Base-by-base conservation (phyloP, 2,113 vertebrate species). In the Theristicus caerulescens region DNA sequence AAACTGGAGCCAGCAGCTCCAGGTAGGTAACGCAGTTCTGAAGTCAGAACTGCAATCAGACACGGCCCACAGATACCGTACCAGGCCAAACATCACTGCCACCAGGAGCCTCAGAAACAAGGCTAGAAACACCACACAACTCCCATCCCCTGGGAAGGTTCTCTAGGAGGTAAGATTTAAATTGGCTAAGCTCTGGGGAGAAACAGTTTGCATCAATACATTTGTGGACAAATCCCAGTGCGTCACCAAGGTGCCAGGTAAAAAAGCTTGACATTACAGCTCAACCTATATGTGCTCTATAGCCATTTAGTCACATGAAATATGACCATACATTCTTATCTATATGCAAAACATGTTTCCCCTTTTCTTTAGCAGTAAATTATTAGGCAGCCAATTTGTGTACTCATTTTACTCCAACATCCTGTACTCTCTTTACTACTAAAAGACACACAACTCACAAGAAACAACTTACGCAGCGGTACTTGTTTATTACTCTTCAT, bases 131-230 rank as follows among this genome's bases (percentile, higher is more conserved):
- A 83, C 18, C 24, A 38, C 62, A 82, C 69, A 91, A 51, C 44
- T 95, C 52, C 36, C 16, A 71, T 84, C 74, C 72, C 86, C 34
- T 25, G 89, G 88, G 89, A 78, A 55, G 24, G 32, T 86, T 95
- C 81, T 89, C 78, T 36, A 92, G 40, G 19, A 96, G 47, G 61
- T 47, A 79, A 95, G 89, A 76, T 93, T 88, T 72, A 95, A 82
- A 96, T 52, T 90, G 62, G 80, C 83, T 93, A 59, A 71, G 64
- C 36, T 96, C 97, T 96, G 82, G 58, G 44, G 69, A 83, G 38
- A 92, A 85, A 46, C 1, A 42, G 69, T 59, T 80, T 70, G 82
- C 70, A 90, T 80, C 38, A 40, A 46, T 81, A 5, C 73, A 87
- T 83, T 65, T 95, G 81, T 52, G 76, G 71, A 95, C 42, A 95